These are phyloP conservation scores for Microplitis mediator DNA, from an alignment of 1,140 invertebrate species.

Conservation along the genomic window DNA sequence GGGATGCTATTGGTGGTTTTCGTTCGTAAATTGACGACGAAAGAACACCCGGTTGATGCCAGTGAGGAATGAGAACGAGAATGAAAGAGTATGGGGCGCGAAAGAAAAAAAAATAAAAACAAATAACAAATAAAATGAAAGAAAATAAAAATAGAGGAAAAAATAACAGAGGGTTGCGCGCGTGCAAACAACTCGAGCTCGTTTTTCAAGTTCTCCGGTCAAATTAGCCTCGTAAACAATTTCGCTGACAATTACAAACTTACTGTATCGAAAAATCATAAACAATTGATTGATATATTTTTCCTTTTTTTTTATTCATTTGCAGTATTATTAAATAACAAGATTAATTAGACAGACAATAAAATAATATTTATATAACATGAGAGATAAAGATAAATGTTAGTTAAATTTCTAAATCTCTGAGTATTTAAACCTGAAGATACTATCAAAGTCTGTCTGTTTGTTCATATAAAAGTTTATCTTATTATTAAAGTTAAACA, in stretches of 20 bases:
- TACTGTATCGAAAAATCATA: not conserved
- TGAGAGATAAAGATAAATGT: no score
- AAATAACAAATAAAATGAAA: not conserved
- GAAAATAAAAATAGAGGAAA: not conserved
- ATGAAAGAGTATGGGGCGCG: not conserved
- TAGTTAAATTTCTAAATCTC: no score
- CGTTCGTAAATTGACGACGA: constrained; percentile 42
- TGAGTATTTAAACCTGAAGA: no score
- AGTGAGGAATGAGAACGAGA: not conserved
- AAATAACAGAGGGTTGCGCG: not conserved
- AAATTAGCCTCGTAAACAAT: constrained; percentile 46
- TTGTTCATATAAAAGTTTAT: not conserved
- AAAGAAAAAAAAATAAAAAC: not conserved
- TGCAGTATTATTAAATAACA: no score
- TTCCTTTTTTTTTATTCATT: no score
- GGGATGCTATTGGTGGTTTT: constrained; percentile 17
- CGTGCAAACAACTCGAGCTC: constrained; percentile 18
- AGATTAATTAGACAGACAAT: no score
- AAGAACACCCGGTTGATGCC: constrained; percentile 15
- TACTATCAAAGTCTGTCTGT: not conserved
- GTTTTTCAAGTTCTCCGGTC: constrained; percentile 41
- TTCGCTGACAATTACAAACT: constrained; percentile 10
- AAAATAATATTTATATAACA: no score
- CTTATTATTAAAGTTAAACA: not conserved
- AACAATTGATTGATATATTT: not conserved